phyloP scores from a whole-genome alignment of 2,888 invertebrate genomes.

The Epirrhoe alternata region DNA sequence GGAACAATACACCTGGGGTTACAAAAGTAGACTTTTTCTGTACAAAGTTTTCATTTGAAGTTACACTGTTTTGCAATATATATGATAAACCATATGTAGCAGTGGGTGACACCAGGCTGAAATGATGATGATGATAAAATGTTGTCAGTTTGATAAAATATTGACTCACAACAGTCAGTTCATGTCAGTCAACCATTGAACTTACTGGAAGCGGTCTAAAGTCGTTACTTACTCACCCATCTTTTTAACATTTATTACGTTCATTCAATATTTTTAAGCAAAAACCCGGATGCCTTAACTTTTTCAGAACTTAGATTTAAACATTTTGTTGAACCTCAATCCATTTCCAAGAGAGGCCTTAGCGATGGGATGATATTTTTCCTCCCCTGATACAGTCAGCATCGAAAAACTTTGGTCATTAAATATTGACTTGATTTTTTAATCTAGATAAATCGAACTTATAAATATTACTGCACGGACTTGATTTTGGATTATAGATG shows the following conservation, averaged over 20 bases:
- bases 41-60: neutral
- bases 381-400: neutral
- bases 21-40: neutral
- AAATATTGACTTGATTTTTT: neutral
- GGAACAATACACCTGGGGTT: neutral
- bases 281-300: neutral
- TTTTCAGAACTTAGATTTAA: neutral
- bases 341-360: neutral
- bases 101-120: no score
- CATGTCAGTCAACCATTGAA: neutral
- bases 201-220: no score
- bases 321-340: neutral
- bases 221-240: no score
- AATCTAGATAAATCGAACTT: no score
- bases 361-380: neutral
- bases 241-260: no score
- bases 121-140: no score
- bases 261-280: neutral
- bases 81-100: no score
- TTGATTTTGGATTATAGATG: neutral
- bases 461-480: no score
- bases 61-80: neutral
- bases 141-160: neutral
- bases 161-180: no score
- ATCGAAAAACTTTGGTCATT: neutral